These are phyloP conservation scores for Macrotis lagotis DNA, from an alignment of 2,113 vertebrate species.

Conservation along the genomic window DNA sequence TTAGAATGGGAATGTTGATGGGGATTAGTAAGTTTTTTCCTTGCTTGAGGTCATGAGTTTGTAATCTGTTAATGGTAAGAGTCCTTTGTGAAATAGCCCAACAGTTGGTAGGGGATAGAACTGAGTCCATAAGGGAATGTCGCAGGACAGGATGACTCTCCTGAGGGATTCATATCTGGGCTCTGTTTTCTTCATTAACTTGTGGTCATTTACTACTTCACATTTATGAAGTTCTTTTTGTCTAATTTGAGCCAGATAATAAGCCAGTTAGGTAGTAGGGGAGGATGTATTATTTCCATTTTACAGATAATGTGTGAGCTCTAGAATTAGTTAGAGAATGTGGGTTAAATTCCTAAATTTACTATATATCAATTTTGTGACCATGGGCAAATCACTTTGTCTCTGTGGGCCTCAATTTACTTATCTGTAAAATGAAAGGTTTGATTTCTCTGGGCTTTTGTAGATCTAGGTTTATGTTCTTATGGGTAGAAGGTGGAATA, in stretches of 20 bases:
- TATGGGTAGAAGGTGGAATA: not conserved
- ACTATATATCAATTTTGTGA: not conserved
- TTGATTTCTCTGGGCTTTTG: not conserved
- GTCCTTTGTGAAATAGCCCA: slow-evolving; percentile 45
- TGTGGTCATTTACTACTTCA: not conserved
- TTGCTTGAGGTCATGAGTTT: slow-evolving; percentile 37
- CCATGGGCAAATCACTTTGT: not conserved
- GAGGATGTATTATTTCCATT: not conserved
- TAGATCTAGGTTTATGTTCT: not conserved
- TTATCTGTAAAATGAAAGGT: not conserved
- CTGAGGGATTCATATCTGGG: not conserved
- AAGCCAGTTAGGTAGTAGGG: not conserved
- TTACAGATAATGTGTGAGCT: not conserved
- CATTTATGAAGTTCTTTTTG: not conserved
- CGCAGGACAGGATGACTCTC: slow-evolving; percentile 21
- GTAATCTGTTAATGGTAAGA: slow-evolving; percentile 4
- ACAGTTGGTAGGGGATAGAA: slow-evolving; percentile 22
- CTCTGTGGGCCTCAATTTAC: not conserved
- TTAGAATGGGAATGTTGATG: slow-evolving; percentile 14
- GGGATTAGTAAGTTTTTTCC: slow-evolving; percentile 31
- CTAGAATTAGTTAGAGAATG: not conserved
- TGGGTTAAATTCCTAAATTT: not conserved
- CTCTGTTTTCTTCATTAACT: not conserved
- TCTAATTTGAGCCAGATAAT: not conserved
- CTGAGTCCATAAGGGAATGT: slow-evolving; percentile 18